Evolutionary conservation across 1,140 invertebrate species (phyloP).

Genomic region (Euura lappo): DNA sequence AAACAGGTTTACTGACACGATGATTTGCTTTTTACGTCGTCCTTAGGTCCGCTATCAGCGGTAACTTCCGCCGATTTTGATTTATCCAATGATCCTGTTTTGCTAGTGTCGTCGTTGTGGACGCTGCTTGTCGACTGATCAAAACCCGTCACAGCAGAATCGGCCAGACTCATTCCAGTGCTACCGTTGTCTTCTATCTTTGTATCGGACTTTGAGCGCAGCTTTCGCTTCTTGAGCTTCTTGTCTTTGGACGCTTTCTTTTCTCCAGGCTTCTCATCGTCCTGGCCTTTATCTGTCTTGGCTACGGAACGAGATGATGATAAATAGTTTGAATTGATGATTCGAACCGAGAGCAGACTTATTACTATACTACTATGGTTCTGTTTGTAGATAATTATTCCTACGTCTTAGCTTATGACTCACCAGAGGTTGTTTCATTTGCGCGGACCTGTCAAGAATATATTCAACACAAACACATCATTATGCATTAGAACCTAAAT

Average conservation of each 20-base stretch:
- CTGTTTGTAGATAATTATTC: too few species aligned
- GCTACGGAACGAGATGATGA: not conserved
- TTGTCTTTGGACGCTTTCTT: not conserved
- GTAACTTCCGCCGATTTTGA: conserved; percentile 32
- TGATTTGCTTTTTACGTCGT: conserved; percentile 58
- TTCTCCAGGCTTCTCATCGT: not conserved
- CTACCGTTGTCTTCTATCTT: not conserved
- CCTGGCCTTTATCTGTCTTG: not conserved
- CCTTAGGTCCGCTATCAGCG: conserved; percentile 59
- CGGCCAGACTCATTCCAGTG: not conserved
- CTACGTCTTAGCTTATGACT: too few species aligned
- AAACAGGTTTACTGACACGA: not conserved
- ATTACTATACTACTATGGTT: too few species aligned
- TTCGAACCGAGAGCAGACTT: too few species aligned
- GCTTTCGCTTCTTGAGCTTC: not conserved
- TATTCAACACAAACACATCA: too few species aligned
- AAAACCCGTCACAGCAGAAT: not conserved
- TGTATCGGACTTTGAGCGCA: not conserved
- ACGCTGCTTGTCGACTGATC: not conserved
- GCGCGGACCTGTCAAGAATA: too few species aligned
- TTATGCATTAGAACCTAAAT: conserved; percentile 1
- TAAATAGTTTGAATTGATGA: too few species aligned
- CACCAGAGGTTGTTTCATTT: too few species aligned
- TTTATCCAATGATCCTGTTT: not conserved
- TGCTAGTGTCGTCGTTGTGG: not conserved